A percentile compares a stretch with the other conserved stretches of the same genome.
phyloP scores from a whole-genome alignment of 2,888 invertebrate species.

The Ectropis crepuscularia region DNA sequence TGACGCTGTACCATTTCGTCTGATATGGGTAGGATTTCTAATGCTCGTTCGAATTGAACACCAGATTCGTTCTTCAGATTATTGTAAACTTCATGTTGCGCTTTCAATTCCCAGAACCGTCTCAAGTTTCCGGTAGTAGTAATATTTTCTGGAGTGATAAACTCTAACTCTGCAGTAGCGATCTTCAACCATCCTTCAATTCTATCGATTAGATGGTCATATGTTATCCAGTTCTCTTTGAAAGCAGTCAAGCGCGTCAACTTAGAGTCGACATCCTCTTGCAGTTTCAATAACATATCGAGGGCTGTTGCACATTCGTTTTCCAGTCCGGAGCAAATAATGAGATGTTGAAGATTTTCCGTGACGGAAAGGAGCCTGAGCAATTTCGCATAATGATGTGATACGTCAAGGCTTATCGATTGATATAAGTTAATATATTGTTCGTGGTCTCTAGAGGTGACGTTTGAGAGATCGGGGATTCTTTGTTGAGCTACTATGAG shows the following conservation, averaged over 20 bases:
- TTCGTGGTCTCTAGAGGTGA: slow-evolving; percentile 93
- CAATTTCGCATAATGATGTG: slow-evolving; percentile 91
- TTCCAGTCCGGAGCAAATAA: slow-evolving; percentile 90
- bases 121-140: slow-evolving; percentile 89
- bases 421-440: slow-evolving; percentile 94
- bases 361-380: slow-evolving; percentile 89
- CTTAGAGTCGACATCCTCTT: slow-evolving; percentile 90
- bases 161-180: slow-evolving; percentile 88
- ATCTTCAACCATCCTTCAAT: slow-evolving; percentile 91
- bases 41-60: slow-evolving; percentile 89
- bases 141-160: slow-evolving; percentile 87
- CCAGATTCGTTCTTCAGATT: slow-evolving; percentile 90
- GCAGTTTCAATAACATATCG: slow-evolving; percentile 89
- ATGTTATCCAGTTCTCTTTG: slow-evolving; percentile 91
- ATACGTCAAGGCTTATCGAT: slow-evolving; percentile 91
- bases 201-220: slow-evolving; percentile 89
- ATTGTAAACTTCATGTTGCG: slow-evolving; percentile 93
- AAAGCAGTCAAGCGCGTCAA: slow-evolving; percentile 89
- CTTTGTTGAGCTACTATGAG: slow-evolving; percentile 92
- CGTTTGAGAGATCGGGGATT: slow-evolving; percentile 91
- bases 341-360: slow-evolving; percentile 89
- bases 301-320: slow-evolving; percentile 89
- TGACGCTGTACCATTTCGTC: slow-evolving; percentile 93
- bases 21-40: slow-evolving; percentile 91
- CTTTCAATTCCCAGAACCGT: slow-evolving; percentile 95